Evolutionary conservation across 2,113 vertebrate genomes (phyloP).

Genomic region (Macrotus californicus): DNA sequence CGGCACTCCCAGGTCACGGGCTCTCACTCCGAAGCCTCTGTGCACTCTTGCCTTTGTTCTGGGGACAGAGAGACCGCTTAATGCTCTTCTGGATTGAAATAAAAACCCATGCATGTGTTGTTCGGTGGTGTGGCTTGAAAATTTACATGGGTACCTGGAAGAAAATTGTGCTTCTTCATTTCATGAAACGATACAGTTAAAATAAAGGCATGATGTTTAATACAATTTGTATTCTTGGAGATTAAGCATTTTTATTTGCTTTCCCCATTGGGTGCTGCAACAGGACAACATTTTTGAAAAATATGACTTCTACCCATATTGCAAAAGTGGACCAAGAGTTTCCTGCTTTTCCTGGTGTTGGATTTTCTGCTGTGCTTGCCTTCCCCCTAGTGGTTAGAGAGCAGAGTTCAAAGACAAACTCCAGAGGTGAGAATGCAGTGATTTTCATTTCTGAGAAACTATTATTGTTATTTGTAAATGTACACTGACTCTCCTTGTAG

Average conservation of each 20-base stretch:
- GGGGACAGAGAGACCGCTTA: background rate
- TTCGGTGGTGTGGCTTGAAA: constrained; percentile 5
- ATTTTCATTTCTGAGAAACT: background rate
- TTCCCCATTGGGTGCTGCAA: background rate
- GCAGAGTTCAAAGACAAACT: background rate
- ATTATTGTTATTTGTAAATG: background rate
- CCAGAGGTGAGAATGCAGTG: background rate
- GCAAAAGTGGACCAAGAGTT: background rate
- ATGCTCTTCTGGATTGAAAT: background rate
- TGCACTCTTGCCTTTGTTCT: background rate
- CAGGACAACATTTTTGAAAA: background rate
- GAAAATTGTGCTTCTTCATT: background rate
- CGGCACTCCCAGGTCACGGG: rapidly evolving
- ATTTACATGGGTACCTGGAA: background rate
- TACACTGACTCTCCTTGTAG: background rate
- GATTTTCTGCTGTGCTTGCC: background rate
- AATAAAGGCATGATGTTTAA: background rate
- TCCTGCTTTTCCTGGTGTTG: background rate
- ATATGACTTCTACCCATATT: background rate
- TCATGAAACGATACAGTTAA: background rate
- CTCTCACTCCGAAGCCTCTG: background rate
- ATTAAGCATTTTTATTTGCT: background rate
- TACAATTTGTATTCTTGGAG: background rate
- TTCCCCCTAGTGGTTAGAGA: constrained; percentile 21
- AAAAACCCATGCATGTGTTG: background rate